Evolutionary conservation across 2,797 vertebrate genomes (phyloP).

Genomic region (Luscinia megarhynchos): DNA sequence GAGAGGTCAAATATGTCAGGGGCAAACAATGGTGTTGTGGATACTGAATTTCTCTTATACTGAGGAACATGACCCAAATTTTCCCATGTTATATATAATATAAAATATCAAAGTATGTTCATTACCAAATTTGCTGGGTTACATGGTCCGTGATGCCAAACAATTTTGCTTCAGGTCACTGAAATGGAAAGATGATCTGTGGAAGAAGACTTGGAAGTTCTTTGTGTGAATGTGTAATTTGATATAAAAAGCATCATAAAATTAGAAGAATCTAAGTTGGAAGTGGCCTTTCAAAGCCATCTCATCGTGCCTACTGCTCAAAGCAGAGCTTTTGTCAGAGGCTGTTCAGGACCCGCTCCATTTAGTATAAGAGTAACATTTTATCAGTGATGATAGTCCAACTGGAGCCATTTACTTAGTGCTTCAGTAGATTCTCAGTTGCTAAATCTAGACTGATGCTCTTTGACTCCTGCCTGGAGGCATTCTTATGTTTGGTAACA

Average conservation of each 20-base stretch:
- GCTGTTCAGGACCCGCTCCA: neutral
- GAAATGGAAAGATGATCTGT: neutral
- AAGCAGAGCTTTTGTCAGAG: neutral
- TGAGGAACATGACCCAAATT: neutral
- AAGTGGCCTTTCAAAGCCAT: neutral
- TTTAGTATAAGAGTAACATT: neutral
- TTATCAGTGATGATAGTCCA: neutral
- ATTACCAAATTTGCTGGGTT: neutral
- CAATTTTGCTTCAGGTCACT: neutral
- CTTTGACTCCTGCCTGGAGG: neutral
- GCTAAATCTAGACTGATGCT: neutral
- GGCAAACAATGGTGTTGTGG: neutral
- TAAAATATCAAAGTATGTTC: neutral
- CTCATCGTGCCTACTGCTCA: neutral
- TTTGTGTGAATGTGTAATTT: neutral
- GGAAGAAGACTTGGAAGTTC: neutral
- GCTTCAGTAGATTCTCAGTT: neutral
- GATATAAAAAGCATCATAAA: neutral
- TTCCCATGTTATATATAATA: neutral
- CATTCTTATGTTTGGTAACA: neutral
- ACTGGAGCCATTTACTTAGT: neutral
- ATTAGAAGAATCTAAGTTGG: neutral
- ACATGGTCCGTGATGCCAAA: neutral
- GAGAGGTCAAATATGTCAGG: neutral
- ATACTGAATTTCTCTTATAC: neutral